Base-by-base conservation (phyloP, 2,797 vertebrate genomes). In the Schizopygopsis malacanthus region DNA sequence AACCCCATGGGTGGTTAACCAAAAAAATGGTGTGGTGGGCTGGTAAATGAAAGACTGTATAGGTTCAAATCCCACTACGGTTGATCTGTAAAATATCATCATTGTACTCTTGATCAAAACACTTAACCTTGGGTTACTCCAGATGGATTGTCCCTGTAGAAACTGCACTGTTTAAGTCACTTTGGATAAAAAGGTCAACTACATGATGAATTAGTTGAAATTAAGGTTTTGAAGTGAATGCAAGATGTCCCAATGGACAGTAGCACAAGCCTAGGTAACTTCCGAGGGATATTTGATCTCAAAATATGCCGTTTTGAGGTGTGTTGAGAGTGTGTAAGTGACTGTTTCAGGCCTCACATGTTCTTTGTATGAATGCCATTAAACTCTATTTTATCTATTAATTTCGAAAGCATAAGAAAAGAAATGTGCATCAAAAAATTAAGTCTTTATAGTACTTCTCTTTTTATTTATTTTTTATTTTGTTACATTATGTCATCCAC, bases 281-380 rank as follows among this genome's bases (percentile, higher is more conserved):
- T 79, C 91, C 92, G 88, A 94, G 90, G 91, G 92, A 16, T 86
- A 93, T 93, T 93, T 37, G n/a, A 70, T 94, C 90, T 93, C 90
- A 45, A 78, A 82, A 69, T 88, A 83, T 88, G 69, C 47, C 25
- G 79, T 90, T 87, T 92, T 81, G 78, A 25, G 77, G 39, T 39
- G 85, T 90, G 86, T 90, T 81, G 71, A 25, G 47, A 87, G 52
- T 59, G 56, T 50, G 82, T 75, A 43, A 12, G n/a, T n/a, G 20
- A 28, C 22, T 4, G 22, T 56, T 39, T 52, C 20, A 33, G 52
- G 52, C 52, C 37, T 13, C 7, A 78, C 76, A 61, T 61, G 54
- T 25, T 78, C 50, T 76, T 54, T 76, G 6, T 77, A 28, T 15
- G 11, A 79, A 43, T 72, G 2, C 67, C 50, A 43, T 25, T 82